A percentile compares a stretch with the other conserved stretches of the same genome.
These are phyloP conservation scores for Mylabris sibirica DNA, from an alignment of 2,888 invertebrate species.

Conservation along the genomic window DNA sequence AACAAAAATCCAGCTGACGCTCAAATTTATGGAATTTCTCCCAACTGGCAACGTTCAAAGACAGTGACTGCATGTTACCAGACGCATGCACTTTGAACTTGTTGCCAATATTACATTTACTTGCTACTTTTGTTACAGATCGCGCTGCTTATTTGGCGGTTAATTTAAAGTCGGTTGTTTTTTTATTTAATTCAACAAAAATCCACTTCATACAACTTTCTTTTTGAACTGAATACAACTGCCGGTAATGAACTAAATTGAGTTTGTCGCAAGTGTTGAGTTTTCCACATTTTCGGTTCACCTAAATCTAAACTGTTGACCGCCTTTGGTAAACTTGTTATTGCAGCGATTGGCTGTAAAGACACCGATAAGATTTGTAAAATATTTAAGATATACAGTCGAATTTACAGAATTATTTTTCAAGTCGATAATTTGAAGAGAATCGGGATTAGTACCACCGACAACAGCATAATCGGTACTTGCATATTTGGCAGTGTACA, in stretches of 20 bases:
- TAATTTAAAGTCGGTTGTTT: too few relatives aligned
- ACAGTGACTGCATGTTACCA: too few relatives aligned
- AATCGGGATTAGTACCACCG: conserved; percentile 20
- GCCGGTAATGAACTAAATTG: conserved; percentile 59
- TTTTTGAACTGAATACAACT: conserved; percentile 65
- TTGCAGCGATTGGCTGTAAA: conserved; percentile 65
- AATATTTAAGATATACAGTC: too few relatives aligned
- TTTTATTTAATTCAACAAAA: conserved; percentile 32
- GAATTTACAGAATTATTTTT: conserved; percentile 61
- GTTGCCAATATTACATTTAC: too few relatives aligned
- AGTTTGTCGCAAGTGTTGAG: conserved; percentile 38
- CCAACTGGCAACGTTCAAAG: too few relatives aligned
- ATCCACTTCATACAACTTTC: conserved; percentile 65
- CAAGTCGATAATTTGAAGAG: conserved; percentile 49
- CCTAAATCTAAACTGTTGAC: conserved; percentile 68
- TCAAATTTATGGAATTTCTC: too few relatives aligned
- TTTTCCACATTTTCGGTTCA: conserved; percentile 53
- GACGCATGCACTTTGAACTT: too few relatives aligned
- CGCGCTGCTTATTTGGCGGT: too few relatives aligned
- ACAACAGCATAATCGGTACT: neutral
- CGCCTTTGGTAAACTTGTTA: conserved; percentile 65
- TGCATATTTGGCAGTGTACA: conserved; percentile 1
- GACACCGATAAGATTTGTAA: neutral
- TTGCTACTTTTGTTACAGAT: too few relatives aligned
- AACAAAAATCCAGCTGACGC: too few relatives aligned